Conservation (phyloP, 2,113 vertebrate genomes). For the Carettochelys insculpta region DNA sequence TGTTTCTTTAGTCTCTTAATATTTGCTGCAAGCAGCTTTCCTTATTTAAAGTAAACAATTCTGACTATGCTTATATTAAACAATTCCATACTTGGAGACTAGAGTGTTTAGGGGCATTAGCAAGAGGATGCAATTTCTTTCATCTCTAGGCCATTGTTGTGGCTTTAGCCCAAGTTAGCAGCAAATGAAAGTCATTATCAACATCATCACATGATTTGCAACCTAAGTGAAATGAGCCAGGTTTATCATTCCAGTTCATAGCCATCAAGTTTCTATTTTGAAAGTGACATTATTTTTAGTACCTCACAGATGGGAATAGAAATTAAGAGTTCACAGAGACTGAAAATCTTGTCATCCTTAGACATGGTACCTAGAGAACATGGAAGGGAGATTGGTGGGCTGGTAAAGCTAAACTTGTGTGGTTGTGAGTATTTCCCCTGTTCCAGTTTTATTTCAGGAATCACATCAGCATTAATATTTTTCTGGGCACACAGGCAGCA, state of each 20-base stretch:
- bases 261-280: not conserved
- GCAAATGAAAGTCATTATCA: not conserved
- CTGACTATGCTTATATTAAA: not conserved
- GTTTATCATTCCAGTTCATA: not conserved
- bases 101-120: not conserved
- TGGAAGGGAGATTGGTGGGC: not conserved
- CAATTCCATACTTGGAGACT: not conserved
- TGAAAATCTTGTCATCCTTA: not conserved
- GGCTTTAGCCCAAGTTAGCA: not conserved
- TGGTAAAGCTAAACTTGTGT: too few relatives aligned
- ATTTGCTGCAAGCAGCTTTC: not conserved
- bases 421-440: too few relatives aligned
- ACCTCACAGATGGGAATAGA: accelerated
- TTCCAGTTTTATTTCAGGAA: too few relatives aligned
- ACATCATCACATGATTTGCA: not conserved
- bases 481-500: too few relatives aligned
- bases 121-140: not conserved
- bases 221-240: not conserved
- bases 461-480: too few relatives aligned
- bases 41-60: not conserved
- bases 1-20: not conserved
- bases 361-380: not conserved
- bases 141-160: not conserved
- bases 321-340: not conserved
- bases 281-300: not conserved